Evolutionary conservation across 1,140 invertebrate genomes (phyloP).

Genomic region (Proctacanthus coquilletti): DNA sequence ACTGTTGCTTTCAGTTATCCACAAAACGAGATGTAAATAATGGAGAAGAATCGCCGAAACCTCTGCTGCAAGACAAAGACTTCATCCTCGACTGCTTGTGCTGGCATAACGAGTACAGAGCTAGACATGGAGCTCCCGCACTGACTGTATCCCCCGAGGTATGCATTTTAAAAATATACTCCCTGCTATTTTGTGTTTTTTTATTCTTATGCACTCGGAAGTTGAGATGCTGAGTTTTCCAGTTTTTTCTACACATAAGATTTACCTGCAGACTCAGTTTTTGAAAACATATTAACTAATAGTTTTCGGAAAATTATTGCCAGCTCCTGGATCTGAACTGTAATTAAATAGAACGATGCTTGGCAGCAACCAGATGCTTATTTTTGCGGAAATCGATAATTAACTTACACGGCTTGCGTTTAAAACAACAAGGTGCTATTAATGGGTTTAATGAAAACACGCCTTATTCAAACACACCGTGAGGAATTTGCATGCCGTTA

Average conservation of each 20-base stretch:
- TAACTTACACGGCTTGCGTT: too few species aligned
- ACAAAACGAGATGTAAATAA: slow-evolving; percentile 4
- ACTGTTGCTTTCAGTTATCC: slow-evolving; percentile 16
- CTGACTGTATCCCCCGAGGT: slow-evolving; percentile 59
- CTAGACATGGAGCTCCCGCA: slow-evolving; percentile 50
- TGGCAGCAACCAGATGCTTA: too few species aligned
- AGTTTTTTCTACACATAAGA: neutral
- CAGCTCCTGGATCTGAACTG: too few species aligned
- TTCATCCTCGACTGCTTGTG: slow-evolving; percentile 64
- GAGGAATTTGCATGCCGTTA: too few species aligned
- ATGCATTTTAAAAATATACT: slow-evolving; percentile 11
- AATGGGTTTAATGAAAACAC: too few species aligned
- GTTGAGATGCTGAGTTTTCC: too few species aligned
- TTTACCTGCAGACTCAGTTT: neutral
- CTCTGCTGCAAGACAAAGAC: slow-evolving; percentile 51
- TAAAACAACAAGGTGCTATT: too few species aligned
- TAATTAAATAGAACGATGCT: too few species aligned
- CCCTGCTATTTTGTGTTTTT: neutral
- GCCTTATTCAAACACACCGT: too few species aligned
- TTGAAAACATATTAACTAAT: neutral
- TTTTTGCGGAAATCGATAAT: too few species aligned
- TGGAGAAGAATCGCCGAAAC: slow-evolving; percentile 23
- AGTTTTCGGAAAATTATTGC: too few species aligned
- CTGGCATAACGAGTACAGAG: slow-evolving; percentile 66
- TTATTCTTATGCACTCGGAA: too few species aligned